Evolutionary conservation across 2,113 vertebrate genomes (phyloP).

Genomic region (Cyprinodon tularosa): DNA sequence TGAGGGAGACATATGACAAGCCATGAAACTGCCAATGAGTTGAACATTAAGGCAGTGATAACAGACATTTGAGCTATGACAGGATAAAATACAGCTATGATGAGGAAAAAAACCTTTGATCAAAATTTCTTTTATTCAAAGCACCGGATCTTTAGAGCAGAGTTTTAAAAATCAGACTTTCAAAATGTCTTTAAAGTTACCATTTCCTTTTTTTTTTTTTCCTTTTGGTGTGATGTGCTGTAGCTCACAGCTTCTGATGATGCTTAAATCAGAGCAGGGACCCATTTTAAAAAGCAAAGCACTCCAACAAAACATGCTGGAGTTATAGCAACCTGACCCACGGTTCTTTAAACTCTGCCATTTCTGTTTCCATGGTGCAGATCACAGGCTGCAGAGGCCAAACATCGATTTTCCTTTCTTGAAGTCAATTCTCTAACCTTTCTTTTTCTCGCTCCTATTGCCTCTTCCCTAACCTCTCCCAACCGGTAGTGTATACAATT

Average conservation of each 20-base stretch:
- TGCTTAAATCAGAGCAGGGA: conserved; percentile 43
- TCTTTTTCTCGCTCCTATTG: conserved; percentile 44
- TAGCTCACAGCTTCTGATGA: conserved; percentile 55
- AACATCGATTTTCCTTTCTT: conserved; percentile 66
- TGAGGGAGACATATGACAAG: conserved; percentile 52
- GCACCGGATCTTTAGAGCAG: conserved; percentile 23
- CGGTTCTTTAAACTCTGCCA: conserved; percentile 60
- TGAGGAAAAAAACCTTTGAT: conserved; percentile 27
- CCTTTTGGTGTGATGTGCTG: conserved; percentile 26
- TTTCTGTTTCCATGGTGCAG: conserved; percentile 72
- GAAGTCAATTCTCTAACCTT: conserved; percentile 70
- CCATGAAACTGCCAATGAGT: conserved; percentile 44
- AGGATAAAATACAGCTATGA: conserved; percentile 10
- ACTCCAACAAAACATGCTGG: conserved; percentile 56
- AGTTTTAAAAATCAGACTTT: conserved; percentile 49
- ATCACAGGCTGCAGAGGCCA: conserved; percentile 69
- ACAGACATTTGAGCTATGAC: conserved; percentile 46
- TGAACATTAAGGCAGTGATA: conserved; percentile 53
- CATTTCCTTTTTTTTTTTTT: conserved; percentile 23
- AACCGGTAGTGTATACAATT: conserved; percentile 26
- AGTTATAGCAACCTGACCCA: conserved; percentile 61
- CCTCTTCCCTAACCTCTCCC: conserved; percentile 37
- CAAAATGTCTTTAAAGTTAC: conserved; percentile 40
- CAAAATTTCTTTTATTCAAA: conserved; percentile 38
- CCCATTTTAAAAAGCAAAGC: conserved; percentile 59